phyloP scores from a whole-genome alignment of 2,113 vertebrate species.

The Progne subis region DNA sequence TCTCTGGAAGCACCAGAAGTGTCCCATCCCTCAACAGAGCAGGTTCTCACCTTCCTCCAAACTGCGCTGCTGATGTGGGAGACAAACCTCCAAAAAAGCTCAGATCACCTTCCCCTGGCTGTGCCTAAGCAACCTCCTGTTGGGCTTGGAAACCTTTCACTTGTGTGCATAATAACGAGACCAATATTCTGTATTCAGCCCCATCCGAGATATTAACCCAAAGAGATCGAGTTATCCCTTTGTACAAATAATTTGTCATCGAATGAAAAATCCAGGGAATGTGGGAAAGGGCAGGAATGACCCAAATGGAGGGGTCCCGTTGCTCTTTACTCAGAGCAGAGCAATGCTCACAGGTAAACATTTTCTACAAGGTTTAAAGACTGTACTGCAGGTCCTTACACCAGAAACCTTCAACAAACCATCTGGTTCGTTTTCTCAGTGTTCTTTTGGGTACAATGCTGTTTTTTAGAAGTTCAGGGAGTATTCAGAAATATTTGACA shows the following conservation, averaged over 20 bases:
- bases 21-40: neutral
- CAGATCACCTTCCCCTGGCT: neutral
- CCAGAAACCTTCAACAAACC: neutral
- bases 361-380: neutral
- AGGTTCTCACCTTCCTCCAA: neutral
- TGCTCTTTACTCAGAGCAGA: neutral
- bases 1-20: neutral
- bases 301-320: accelerated
- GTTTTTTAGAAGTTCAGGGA: neutral
- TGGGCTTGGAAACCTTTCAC: neutral
- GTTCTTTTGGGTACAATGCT: neutral
- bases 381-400: neutral
- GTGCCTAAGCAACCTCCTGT: neutral
- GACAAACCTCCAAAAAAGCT: neutral
- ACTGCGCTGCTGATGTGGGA: neutral
- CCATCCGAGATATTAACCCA: accelerated
- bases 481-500: conserved; percentile 30
- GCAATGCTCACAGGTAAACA: neutral
- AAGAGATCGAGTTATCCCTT: neutral
- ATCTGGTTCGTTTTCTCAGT: neutral
- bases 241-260: neutral
- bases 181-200: neutral
- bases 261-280: neutral
- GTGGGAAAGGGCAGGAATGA: neutral
- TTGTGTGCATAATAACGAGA: neutral